phyloP scores from a whole-genome alignment of 2,888 invertebrate species.

The Fragum whitleyi region DNA sequence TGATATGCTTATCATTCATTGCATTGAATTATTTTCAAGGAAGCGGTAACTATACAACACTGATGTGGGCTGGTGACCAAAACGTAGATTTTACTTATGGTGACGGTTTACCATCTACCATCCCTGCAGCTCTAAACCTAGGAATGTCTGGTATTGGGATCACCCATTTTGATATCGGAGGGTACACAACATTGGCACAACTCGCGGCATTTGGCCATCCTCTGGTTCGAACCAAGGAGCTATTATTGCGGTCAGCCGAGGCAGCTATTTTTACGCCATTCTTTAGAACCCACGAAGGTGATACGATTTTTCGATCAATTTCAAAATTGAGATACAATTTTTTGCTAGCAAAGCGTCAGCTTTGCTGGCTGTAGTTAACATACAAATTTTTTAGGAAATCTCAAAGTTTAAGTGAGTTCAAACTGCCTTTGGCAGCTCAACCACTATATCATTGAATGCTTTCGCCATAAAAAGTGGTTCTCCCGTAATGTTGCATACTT shows the following conservation, averaged over 20 bases:
- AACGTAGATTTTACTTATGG: slow-evolving; percentile 80
- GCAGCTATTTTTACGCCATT: slow-evolving; percentile 79
- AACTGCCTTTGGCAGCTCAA: too few species aligned
- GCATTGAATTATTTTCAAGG: slow-evolving; percentile 61
- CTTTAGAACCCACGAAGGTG: slow-evolving; percentile 82
- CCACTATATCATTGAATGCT: too few species aligned
- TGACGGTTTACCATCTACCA: slow-evolving; percentile 79
- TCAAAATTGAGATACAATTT: too few species aligned
- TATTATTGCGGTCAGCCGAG: slow-evolving; percentile 80
- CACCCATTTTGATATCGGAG: slow-evolving; percentile 82
- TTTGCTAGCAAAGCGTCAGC: too few species aligned
- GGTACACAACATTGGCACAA: slow-evolving; percentile 76
- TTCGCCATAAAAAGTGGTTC: too few species aligned
- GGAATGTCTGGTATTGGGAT: slow-evolving; percentile 79
- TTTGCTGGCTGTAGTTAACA: too few species aligned
- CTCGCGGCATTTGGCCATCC: slow-evolving; percentile 58
- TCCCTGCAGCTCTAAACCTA: slow-evolving; percentile 78
- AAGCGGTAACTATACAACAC: slow-evolving; percentile 74
- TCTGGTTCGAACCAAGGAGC: slow-evolving; percentile 74
- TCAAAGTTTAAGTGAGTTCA: too few species aligned
- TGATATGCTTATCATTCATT: too few species aligned
- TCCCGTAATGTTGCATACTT: too few species aligned
- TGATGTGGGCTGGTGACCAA: slow-evolving; percentile 83
- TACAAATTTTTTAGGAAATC: too few species aligned
- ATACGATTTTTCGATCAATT: too few species aligned